Evolutionary conservation across 2,797 vertebrate genomes (phyloP).

Genomic region (Xyrichtys novacula): DNA sequence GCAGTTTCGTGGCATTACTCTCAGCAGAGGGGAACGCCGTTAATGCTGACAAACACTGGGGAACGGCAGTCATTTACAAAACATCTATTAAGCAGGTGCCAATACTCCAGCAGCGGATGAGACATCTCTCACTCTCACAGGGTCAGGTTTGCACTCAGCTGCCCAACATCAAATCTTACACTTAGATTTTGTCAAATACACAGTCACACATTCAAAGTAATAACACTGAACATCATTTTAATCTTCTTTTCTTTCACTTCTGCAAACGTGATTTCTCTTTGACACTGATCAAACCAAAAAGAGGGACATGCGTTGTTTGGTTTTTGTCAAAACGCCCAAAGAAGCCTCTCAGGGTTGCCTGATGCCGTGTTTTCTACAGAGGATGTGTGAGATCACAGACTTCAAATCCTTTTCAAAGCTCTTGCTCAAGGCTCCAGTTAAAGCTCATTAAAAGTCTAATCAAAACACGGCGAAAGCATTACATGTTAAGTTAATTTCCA

Average conservation of each 20-base stretch:
- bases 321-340: slow-evolving; percentile 31
- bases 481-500: slow-evolving; percentile 74
- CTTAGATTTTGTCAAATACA: slow-evolving; percentile 5
- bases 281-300: slow-evolving; percentile 34
- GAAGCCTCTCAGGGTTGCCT: slow-evolving; percentile 36
- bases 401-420: slow-evolving; percentile 56
- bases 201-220: background rate
- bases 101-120: slow-evolving; percentile 73
- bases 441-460: slow-evolving; percentile 79
- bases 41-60: slow-evolving; percentile 83
- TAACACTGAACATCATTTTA: no score
- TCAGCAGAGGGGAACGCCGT: slow-evolving; percentile 70
- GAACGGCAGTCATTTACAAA: slow-evolving; percentile 81
- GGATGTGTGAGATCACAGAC: slow-evolving; percentile 49
- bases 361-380: slow-evolving; percentile 32
- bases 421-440: slow-evolving; percentile 64
- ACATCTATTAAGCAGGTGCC: slow-evolving; percentile 84
- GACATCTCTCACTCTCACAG: slow-evolving; percentile 60
- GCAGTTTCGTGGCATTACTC: slow-evolving; percentile 81
- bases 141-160: slow-evolving; percentile 53
- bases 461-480: slow-evolving; percentile 67
- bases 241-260: no score
- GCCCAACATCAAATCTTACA: slow-evolving; percentile 23
- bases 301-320: slow-evolving; percentile 9
- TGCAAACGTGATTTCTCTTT: slow-evolving; percentile 2